phyloP scores from a whole-genome alignment of 2,113 vertebrate species.

The Alligator mississippiensis region DNA sequence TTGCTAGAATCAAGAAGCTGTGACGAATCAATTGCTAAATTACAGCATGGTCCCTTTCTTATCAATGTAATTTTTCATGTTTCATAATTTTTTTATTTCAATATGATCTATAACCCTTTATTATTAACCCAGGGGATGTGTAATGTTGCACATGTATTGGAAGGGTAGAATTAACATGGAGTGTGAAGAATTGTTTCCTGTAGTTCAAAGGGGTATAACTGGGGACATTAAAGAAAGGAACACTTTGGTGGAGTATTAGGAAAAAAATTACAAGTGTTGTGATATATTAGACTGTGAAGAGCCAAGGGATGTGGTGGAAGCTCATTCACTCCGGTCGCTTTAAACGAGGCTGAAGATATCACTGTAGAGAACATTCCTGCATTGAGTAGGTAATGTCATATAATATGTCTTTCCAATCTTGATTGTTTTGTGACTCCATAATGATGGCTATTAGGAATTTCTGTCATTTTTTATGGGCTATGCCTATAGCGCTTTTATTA shows the following conservation, averaged over 20 bases:
- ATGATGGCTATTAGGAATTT: not conserved
- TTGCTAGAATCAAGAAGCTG: not conserved
- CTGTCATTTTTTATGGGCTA: not conserved
- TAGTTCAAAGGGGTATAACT: not conserved
- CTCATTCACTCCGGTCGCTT: not conserved
- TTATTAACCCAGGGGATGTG: not conserved
- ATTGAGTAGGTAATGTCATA: not conserved
- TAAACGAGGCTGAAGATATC: not conserved
- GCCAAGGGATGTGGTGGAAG: not conserved
- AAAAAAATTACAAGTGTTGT: not conserved
- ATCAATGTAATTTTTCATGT: not conserved
- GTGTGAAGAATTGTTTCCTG: not conserved
- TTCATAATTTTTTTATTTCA: not conserved
- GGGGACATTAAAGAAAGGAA: not conserved
- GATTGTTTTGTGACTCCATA: not conserved
- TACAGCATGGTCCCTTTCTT: not conserved
- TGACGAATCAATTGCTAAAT: not conserved
- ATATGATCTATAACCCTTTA: not conserved
- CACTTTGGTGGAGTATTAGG: not conserved
- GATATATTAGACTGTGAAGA: not conserved
- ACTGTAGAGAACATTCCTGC: not conserved
- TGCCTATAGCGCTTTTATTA: not conserved
- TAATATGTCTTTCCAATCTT: not conserved
- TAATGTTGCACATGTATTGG: not conserved
- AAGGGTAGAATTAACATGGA: not conserved